phyloP scores from a whole-genome alignment of 1,140 invertebrate genomes.

The Saccostrea cuccullata region DNA sequence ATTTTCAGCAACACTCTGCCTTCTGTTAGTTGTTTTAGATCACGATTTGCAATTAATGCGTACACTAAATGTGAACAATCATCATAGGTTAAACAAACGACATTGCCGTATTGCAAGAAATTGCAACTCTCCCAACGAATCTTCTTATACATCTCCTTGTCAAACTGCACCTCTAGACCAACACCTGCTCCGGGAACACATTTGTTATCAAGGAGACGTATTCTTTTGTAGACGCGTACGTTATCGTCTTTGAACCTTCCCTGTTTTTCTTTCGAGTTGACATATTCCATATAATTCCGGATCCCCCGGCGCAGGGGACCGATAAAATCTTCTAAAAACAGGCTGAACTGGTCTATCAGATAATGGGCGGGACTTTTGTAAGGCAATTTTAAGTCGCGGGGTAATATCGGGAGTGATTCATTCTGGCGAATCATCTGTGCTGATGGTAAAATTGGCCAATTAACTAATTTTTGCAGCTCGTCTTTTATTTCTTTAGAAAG shows the following conservation, averaged over 20 bases:
- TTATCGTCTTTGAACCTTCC: conserved; percentile 52
- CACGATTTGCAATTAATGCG: conserved; percentile 82
- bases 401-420: neutral
- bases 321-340: conserved; percentile 85
- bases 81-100: conserved; percentile 84
- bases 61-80: conserved; percentile 84
- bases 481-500: neutral
- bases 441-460: neutral
- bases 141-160: conserved; percentile 50
- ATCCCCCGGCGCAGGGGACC: conserved; percentile 74
- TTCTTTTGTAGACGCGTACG: conserved; percentile 54
- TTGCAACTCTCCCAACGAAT: conserved; percentile 77
- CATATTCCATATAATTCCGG: conserved; percentile 41
- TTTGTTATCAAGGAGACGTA: conserved; percentile 42
- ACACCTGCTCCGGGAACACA: conserved; percentile 44
- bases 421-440: neutral
- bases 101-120: conserved; percentile 84
- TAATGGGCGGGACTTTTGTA: conserved; percentile 80
- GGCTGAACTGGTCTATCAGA: conserved; percentile 86
- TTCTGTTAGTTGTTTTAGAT: conserved; percentile 67
- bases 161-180: conserved; percentile 59
- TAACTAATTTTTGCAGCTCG: neutral
- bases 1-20: conserved; percentile 72
- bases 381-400: neutral
- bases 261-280: neutral